Percentiles rank a stretch among this genome's conserved stretches.
phyloP scores from a whole-genome alignment of 2,113 vertebrate genomes.

The Megaceryle torquata region DNA sequence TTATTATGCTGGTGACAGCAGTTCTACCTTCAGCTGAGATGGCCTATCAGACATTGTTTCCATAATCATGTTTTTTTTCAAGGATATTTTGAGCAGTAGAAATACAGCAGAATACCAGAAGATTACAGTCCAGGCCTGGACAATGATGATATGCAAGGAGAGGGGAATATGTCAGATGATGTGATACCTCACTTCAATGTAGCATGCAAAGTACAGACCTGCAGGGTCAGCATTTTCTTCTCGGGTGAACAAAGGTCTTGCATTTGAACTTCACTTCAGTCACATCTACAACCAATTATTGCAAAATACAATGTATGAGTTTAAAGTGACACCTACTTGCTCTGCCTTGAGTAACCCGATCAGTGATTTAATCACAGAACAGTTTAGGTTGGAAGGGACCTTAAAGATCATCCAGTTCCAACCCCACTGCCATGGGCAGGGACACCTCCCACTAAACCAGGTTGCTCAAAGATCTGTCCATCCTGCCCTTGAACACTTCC shows the following conservation, averaged over 20 bases:
- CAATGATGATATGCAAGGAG: neutral
- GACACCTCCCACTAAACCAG: neutral
- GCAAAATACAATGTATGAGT: neutral
- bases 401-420: neutral
- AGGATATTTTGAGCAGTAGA: neutral
- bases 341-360: neutral
- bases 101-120: neutral
- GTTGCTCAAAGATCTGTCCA: neutral
- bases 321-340: neutral
- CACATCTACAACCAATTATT: neutral
- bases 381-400: neutral
- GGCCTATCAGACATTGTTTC: neutral
- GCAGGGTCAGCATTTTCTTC: neutral
- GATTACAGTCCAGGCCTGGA: neutral
- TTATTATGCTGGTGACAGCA: neutral
- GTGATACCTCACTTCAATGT: neutral
- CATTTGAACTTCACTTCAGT: neutral
- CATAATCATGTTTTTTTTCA: neutral
- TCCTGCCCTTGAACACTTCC: neutral
- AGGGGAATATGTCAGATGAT: neutral
- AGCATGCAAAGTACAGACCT: neutral
- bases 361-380: neutral
- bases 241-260: neutral
- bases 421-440: neutral
- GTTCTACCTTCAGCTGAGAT: neutral